These are phyloP conservation scores for Tyrannus savana DNA, from an alignment of 2,113 vertebrate genomes.

Conservation along the genomic window DNA sequence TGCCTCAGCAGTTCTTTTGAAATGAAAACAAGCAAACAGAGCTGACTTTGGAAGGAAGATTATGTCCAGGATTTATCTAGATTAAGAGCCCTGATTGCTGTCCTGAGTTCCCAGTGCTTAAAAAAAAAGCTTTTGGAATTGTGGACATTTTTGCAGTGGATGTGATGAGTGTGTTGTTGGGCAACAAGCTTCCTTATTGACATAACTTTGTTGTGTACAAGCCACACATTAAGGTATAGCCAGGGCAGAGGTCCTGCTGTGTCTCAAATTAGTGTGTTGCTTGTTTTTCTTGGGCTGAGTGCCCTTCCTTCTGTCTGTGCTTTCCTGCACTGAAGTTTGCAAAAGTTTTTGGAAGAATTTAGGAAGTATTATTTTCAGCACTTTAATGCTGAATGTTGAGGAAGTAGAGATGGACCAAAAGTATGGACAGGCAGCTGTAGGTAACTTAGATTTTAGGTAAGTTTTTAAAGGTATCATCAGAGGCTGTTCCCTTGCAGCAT, in stretches of 20 bases:
- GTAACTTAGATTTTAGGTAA: not conserved
- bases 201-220: not conserved
- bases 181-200: not conserved
- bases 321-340: not conserved
- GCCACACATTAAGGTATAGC: not conserved
- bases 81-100: not conserved
- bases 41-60: not conserved
- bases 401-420: not conserved
- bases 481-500: not conserved
- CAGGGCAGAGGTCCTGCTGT: not conserved
- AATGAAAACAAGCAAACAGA: not conserved
- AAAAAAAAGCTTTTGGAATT: not conserved
- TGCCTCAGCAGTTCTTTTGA: not conserved
- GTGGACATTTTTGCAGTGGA: rapidly evolving
- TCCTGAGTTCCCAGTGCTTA: not conserved
- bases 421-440: not conserved
- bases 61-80: not conserved
- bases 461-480: not conserved
- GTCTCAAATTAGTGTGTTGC: not conserved
- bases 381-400: not conserved
- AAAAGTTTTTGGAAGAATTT: not conserved
- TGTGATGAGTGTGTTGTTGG: not conserved
- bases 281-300: not conserved
- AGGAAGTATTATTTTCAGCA: not conserved
- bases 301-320: not conserved